Evolutionary conservation across 1,140 invertebrate genomes (phyloP), one percentile per base, ranked within the genome.

Genomic region (Drosophila pruinosa): DNA sequence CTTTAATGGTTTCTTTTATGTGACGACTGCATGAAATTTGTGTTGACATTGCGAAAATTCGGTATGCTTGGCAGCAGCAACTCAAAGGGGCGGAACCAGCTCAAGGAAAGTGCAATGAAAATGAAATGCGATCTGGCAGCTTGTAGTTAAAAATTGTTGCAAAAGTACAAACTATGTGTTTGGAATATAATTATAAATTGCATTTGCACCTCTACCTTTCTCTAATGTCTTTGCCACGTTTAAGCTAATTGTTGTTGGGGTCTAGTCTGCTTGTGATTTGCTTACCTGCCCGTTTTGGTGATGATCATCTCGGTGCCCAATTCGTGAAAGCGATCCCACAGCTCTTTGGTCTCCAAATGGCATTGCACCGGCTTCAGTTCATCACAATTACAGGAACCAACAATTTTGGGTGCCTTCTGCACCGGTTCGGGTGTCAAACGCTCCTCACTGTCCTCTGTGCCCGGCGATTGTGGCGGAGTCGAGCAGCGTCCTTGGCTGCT

Each of bases 291-390:
- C 71, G 97, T 97, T 93, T 99, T 99, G 10, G 98, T 99, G 92
- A 99, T 99, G 92, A 99, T 99, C 98, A 99, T 99, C 92, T 99
- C 98, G 0, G 98, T 99, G 67, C 97, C 97, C 41, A 98, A 92
- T 56, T 97, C 95, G 91, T 98, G 97, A 92, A 99, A 99, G 92
- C 98, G 97, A 92, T 97, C 95, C 96, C 96, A 97, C 14, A 97
- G 92, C 62, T 98, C 97, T 92, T 98, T 98, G 38, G 97, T 98
- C 92, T 99, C 98, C 61, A 99, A 92, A 77, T 97, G 96, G 90
- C 97, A 98, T 71, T 96, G 95, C 69, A 97, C 96, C 73, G 95
- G 94, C 70, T 95, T 93, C 68, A 98, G 93, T 80, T 96, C 98
- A 93, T 99, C 93, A 93, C 95, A 94, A 88, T 95, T 96, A 91